A percentile compares a stretch with the other conserved stretches of the same genome.
Conservation (phyloP, 2,113 vertebrate species). For the Myxocyprinus asiaticus region DNA sequence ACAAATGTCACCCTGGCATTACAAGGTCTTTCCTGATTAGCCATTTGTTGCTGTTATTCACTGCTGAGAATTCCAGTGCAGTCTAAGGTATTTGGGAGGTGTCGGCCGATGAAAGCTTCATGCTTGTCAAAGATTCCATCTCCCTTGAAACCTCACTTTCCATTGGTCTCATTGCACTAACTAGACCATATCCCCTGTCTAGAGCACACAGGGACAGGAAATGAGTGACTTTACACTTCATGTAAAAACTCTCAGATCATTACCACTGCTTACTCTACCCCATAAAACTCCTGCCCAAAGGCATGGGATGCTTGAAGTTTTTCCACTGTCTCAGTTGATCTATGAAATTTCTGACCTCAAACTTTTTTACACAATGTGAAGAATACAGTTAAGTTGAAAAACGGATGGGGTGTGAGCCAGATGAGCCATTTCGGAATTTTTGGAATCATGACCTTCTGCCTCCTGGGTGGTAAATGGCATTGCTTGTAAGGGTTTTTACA, state of each 20-base stretch:
- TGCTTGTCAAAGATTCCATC: constrained; percentile 27
- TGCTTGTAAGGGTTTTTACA: neutral
- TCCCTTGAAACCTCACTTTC: neutral
- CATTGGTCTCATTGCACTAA: neutral
- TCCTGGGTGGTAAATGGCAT: constrained; percentile 1
- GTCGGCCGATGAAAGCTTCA: constrained; percentile 13
- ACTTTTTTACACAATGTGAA: neutral
- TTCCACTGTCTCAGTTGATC: neutral
- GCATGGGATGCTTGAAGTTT: neutral
- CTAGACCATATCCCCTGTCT: neutral
- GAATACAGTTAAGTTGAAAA: constrained; percentile 9
- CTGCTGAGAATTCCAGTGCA: neutral
- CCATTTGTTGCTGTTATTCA: constrained; percentile 19
- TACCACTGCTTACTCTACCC: neutral
- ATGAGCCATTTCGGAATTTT: constrained; percentile 10
- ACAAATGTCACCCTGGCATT: constrained; percentile 7
- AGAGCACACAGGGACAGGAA: neutral
- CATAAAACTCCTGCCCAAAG: neutral
- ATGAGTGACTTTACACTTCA: neutral
- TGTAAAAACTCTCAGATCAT: neutral
- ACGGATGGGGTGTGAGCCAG: neutral
- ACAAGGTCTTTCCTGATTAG: neutral
- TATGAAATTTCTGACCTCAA: neutral
- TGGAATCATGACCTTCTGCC: neutral
- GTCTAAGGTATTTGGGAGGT: constrained; percentile 8